phyloP scores from a whole-genome alignment of 2,113 vertebrate species.

The Brevimyrus niger region DNA sequence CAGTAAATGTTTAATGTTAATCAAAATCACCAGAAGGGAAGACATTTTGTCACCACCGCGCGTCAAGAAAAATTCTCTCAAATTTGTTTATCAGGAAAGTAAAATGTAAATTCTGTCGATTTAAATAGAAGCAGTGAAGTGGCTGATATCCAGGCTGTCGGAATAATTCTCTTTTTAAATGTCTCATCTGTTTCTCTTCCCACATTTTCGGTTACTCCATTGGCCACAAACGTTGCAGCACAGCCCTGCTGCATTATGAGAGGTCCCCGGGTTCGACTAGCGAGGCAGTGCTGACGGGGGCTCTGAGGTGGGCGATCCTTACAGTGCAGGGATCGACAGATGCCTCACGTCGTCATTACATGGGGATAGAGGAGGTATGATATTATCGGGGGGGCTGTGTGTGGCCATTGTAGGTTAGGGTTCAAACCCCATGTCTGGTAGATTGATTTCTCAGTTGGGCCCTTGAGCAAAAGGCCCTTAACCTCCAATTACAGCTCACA shows the following conservation, averaged over 20 bases:
- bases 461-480: not conserved
- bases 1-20: not conserved
- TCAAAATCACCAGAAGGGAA: not conserved
- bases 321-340: not conserved
- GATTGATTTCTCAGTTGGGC: not conserved
- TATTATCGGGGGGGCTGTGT: not conserved
- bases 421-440: not conserved
- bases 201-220: not conserved
- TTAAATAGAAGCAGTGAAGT: not conserved
- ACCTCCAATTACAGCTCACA: not conserved
- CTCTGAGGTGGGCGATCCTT: not conserved
- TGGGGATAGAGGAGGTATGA: not conserved
- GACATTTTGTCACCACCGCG: not conserved
- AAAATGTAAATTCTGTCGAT: not conserved
- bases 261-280: not conserved
- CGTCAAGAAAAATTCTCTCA: not conserved
- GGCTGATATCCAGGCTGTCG: constrained; percentile 1
- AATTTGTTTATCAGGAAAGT: constrained; percentile 6
- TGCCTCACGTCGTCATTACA: not conserved
- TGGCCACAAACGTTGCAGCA: not conserved
- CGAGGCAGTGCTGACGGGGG: not conserved
- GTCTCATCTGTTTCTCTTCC: constrained; percentile 1
- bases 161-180: not conserved
- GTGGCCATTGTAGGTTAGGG: not conserved
- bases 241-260: not conserved